A percentile compares a stretch with the other conserved stretches of the same genome.
Evolutionary conservation across 2,113 vertebrate genomes (phyloP).

Genomic region (Zapus hudsonius): DNA sequence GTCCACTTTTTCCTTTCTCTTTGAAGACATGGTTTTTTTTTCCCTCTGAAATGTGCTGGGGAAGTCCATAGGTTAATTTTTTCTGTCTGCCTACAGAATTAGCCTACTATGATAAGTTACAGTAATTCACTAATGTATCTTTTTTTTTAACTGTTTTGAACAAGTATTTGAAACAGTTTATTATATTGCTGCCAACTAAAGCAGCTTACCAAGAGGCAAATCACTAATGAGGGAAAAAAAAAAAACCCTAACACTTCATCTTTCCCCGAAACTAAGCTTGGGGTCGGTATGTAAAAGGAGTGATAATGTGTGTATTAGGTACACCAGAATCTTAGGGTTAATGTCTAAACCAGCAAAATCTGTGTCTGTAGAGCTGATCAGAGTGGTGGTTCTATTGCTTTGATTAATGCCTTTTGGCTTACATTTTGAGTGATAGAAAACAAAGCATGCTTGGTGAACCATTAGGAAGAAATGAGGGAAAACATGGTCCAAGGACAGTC

Average conservation of each 20-base stretch:
- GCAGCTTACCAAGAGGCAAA: slow-evolving; percentile 21
- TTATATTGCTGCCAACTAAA: slow-evolving; percentile 40
- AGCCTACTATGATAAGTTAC: background rate
- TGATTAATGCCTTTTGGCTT: slow-evolving; percentile 40
- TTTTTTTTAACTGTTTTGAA: slow-evolving; percentile 37
- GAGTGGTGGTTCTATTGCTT: background rate
- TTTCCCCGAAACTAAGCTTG: background rate
- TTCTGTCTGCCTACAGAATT: slow-evolving; percentile 22
- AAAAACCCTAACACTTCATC: background rate
- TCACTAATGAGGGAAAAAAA: background rate
- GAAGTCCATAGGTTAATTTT: background rate
- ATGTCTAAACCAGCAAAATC: slow-evolving; percentile 24
- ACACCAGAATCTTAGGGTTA: background rate
- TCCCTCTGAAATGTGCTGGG: slow-evolving; percentile 20
- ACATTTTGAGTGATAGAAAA: slow-evolving; percentile 34
- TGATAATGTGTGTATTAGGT: background rate
- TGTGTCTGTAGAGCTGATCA: background rate
- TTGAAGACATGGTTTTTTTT: slow-evolving; percentile 13
- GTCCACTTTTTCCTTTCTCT: slow-evolving; percentile 41
- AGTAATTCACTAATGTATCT: background rate
- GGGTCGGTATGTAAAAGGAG: background rate
- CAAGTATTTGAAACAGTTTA: slow-evolving; percentile 27
- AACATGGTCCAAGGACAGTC: background rate
- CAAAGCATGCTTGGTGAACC: background rate
- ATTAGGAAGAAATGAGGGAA: slow-evolving; percentile 25